Percentiles rank a stretch among this genome's conserved stretches.
These are phyloP conservation scores for Nicator chloris DNA, from an alignment of 2,113 vertebrate genomes.

Conservation along the genomic window DNA sequence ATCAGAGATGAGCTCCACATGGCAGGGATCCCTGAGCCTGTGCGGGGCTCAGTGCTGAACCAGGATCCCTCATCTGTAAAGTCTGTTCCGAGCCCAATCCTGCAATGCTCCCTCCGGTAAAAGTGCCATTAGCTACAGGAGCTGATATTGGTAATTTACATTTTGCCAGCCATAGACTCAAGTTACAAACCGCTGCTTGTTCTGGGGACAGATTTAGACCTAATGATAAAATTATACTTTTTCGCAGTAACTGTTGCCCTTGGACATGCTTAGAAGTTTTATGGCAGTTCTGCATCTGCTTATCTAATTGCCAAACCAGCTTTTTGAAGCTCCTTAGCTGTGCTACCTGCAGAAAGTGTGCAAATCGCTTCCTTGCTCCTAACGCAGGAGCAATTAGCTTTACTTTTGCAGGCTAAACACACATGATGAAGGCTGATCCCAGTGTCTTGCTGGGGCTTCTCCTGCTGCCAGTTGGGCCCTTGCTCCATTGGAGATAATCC, in stretches of 20 bases:
- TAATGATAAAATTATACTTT: conserved; percentile 70
- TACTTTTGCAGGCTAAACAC: neutral
- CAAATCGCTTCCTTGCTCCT: neutral
- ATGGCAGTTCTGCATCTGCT: conserved; percentile 59
- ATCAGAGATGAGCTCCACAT: conserved; percentile 44
- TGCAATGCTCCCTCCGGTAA: conserved; percentile 28
- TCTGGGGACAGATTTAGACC: conserved; percentile 69
- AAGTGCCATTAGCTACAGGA: conserved; percentile 57
- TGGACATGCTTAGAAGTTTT: conserved; percentile 61
- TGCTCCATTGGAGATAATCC: conserved; percentile 40
- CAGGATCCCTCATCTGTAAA: conserved; percentile 30
- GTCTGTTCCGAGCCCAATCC: conserved; percentile 43
- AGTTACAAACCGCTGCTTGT: conserved; percentile 17
- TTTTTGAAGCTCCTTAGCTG: conserved; percentile 16
- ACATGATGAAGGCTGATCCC: neutral
- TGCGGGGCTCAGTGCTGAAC: neutral
- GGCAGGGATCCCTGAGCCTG: conserved; percentile 12
- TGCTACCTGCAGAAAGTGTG: conserved; percentile 49
- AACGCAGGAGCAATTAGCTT: neutral
- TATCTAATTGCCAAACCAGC: conserved; percentile 21
- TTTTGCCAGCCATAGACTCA: conserved; percentile 25
- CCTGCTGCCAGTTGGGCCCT: conserved; percentile 13
- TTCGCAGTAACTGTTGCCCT: conserved; percentile 48
- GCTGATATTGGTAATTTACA: conserved; percentile 55
- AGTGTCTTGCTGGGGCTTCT: conserved; percentile 2